A percentile compares a stretch with the other conserved stretches of the same genome.
phyloP scores from a whole-genome alignment of 2,888 invertebrate genomes.

The Drosophila mercatorum region DNA sequence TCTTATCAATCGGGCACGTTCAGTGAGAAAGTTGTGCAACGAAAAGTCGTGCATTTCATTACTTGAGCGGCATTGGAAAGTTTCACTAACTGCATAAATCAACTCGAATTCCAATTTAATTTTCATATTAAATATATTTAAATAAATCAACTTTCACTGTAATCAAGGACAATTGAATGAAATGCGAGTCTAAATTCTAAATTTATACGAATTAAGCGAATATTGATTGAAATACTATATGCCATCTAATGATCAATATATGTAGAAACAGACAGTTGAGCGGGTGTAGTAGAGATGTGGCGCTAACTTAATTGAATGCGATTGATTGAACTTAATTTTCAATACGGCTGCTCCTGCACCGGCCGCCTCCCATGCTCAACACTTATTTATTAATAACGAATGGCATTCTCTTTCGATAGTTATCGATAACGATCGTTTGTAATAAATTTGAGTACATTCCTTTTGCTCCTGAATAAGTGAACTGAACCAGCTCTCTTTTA shows the following conservation, averaged over 20 bases:
- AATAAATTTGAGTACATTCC: too few relatives aligned
- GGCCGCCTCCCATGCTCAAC: background rate
- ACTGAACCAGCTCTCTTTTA: too few relatives aligned
- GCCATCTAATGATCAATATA: conserved; percentile 32
- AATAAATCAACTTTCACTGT: background rate
- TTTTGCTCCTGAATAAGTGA: too few relatives aligned
- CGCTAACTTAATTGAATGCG: conserved; percentile 35
- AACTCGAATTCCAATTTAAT: background rate
- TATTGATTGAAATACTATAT: conserved; percentile 32
- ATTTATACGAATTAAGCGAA: conserved; percentile 26
- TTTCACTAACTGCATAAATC: background rate
- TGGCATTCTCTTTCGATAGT: background rate
- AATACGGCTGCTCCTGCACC: conserved; percentile 2
- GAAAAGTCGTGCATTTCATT: background rate
- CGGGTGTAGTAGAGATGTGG: background rate
- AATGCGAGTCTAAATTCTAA: conserved; percentile 26
- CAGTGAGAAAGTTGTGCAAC: conserved; percentile 29
- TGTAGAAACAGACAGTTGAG: background rate
- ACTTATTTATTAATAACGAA: background rate
- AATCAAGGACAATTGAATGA: conserved; percentile 42
- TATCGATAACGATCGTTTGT: background rate
- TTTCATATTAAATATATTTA: background rate
- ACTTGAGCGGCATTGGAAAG: conserved; percentile 14
- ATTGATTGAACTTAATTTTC: conserved; percentile 68
- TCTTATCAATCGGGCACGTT: conserved; percentile 36